Percentiles rank a stretch among this genome's conserved stretches.
These are phyloP conservation scores for Peromyscus leucopus DNA, from an alignment of 2,113 vertebrate species.

Conservation along the genomic window DNA sequence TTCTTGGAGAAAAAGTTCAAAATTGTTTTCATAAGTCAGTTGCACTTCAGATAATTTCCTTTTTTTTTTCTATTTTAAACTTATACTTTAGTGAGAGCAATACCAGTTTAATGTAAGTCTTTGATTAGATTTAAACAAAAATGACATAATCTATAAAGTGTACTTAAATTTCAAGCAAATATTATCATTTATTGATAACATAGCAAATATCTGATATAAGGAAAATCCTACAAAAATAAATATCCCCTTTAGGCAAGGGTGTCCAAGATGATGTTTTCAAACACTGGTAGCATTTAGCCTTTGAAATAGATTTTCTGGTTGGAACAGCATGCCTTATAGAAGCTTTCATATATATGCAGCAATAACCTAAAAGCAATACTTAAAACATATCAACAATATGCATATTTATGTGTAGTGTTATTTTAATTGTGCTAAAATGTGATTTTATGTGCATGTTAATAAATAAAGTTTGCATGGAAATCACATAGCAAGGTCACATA, in stretches of 20 bases:
- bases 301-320: neutral
- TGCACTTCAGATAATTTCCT: neutral
- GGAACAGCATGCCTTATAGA: neutral
- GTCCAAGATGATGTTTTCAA: neutral
- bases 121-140: neutral
- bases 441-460: no score
- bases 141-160: neutral
- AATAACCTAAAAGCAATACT: neutral
- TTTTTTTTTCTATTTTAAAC: neutral
- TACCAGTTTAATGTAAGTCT: neutral
- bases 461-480: no score
- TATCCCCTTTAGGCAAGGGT: neutral
- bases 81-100: neutral
- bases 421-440: no score
- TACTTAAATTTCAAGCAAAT: neutral
- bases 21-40: neutral
- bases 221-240: neutral
- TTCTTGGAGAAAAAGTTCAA: neutral
- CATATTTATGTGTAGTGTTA: neutral
- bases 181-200: neutral
- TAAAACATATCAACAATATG: neutral
- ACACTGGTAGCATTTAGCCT: neutral
- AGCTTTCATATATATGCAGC: neutral
- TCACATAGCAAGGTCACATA: no score
- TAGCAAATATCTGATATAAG: neutral